Conservation (phyloP, 1,140 invertebrate species). For the Sycophila sp. region DNA sequence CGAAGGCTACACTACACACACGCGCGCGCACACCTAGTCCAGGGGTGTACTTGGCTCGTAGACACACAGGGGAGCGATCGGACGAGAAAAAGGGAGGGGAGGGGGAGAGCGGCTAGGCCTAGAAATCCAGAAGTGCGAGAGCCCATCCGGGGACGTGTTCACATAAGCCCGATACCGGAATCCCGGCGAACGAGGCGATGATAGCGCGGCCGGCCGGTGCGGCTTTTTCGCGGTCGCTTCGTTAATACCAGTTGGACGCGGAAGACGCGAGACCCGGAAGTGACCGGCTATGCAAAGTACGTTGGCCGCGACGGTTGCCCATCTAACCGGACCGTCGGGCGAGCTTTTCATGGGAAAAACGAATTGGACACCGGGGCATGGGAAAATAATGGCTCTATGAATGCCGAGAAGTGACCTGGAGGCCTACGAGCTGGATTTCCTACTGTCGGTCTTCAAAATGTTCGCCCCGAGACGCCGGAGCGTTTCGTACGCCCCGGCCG, state of each 20-base stretch:
- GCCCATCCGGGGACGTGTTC: conserved; percentile 55
- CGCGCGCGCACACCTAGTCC: not conserved
- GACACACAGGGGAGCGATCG: too few species aligned
- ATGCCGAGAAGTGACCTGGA: not conserved
- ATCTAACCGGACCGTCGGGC: conserved; percentile 5
- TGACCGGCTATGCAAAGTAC: not conserved
- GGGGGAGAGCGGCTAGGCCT: conserved; percentile 30
- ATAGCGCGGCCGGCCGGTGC: conserved; percentile 15
- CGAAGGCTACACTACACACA: too few species aligned
- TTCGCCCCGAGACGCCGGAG: too few species aligned
- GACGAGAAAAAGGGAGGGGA: conserved; percentile 5
- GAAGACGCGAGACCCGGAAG: conserved; percentile 30
- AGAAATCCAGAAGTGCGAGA: conserved; percentile 54
- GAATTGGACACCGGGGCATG: conserved; percentile 30
- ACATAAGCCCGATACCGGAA: conserved; percentile 66
- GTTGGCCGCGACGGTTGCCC: conserved; percentile 8
- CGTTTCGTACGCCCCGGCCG: too few species aligned
- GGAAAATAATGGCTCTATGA: conserved; percentile 22
- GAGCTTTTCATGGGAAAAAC: conserved; percentile 38
- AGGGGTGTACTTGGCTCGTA: too few species aligned
- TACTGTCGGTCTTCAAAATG: conserved; percentile 8
- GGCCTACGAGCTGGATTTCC: not conserved
- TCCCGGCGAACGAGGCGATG: conserved; percentile 45
- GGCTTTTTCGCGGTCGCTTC: conserved; percentile 40
- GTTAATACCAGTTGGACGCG: conserved; percentile 32